phyloP scores from a whole-genome alignment of 2,888 invertebrate genomes.

The Orgyia antiqua region DNA sequence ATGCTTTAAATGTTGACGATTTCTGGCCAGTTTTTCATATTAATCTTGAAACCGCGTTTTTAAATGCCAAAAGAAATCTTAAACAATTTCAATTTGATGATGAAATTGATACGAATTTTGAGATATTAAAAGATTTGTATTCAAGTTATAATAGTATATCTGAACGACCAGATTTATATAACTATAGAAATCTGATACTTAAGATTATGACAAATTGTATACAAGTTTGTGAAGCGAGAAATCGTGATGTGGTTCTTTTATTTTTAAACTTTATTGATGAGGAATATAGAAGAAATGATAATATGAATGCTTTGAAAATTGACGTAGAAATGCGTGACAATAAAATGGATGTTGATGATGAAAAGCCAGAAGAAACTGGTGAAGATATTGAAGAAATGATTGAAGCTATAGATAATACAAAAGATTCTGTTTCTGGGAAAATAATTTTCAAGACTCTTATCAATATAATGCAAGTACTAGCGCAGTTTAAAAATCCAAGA shows the following conservation, averaged over 20 bases:
- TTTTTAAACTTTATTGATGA: constrained; percentile 88
- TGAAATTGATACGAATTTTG: constrained; percentile 48
- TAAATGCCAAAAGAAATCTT: constrained; percentile 58
- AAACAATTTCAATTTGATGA: constrained; percentile 49
- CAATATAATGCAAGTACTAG: constrained; percentile 85
- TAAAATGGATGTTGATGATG: constrained; percentile 48
- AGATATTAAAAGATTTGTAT: constrained; percentile 50
- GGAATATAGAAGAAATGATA: constrained; percentile 63
- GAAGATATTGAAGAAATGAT: constrained; percentile 54
- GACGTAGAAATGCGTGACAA: constrained; percentile 80
- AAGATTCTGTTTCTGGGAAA: constrained; percentile 58
- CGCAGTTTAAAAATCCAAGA: constrained; percentile 88
- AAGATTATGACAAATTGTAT: constrained; percentile 86
- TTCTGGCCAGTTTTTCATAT: constrained; percentile 86
- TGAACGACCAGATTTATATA: constrained; percentile 83
- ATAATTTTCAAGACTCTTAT: constrained; percentile 75
- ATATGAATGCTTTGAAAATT: constrained; percentile 58
- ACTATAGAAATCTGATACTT: constrained; percentile 90
- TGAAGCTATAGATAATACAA: constrained; percentile 44
- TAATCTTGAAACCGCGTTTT: constrained; percentile 75
- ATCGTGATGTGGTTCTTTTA: constrained; percentile 87
- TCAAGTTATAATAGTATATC: constrained; percentile 56
- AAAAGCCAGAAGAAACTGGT: constrained; percentile 35
- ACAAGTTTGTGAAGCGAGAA: constrained; percentile 87
- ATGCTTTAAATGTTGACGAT: constrained; percentile 72